Evolutionary conservation across 2,888 invertebrate genomes (phyloP).

Genomic region (Chrysolina haemoptera): DNA sequence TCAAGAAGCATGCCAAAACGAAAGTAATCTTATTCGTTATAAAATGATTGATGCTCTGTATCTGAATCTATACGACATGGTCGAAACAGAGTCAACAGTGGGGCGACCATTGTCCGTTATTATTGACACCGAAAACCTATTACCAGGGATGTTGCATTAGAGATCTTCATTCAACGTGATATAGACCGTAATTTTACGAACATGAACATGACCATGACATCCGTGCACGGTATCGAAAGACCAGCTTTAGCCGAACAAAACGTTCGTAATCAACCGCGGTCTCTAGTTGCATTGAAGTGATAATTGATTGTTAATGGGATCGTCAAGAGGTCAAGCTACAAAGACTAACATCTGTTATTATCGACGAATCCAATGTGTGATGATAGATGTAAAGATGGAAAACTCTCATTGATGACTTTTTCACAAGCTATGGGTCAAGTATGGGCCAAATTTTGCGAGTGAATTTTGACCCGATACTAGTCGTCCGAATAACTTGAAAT

Average conservation of each 20-base stretch:
- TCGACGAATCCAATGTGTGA: neutral
- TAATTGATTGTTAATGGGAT: neutral
- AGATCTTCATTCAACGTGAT: neutral
- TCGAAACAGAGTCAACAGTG: neutral
- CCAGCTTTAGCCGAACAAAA: neutral
- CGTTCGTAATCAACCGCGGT: neutral
- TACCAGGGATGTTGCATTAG: neutral
- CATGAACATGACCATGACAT: neutral
- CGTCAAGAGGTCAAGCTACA: neutral
- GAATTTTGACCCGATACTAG: no score
- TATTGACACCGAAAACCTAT: neutral
- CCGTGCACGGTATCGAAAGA: neutral
- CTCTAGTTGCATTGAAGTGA: neutral
- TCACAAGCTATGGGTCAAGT: no score
- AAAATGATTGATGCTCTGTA: no score
- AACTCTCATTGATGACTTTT: neutral
- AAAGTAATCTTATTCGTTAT: no score
- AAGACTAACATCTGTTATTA: neutral
- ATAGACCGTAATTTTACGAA: neutral
- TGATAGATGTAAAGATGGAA: neutral
- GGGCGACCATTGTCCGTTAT: neutral
- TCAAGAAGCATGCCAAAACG: no score
- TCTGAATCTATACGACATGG: neutral
- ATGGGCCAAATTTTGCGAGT: no score
- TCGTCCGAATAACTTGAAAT: no score